Conservation (phyloP, 2,888 invertebrate species). For the Erebia palarica region DNA sequence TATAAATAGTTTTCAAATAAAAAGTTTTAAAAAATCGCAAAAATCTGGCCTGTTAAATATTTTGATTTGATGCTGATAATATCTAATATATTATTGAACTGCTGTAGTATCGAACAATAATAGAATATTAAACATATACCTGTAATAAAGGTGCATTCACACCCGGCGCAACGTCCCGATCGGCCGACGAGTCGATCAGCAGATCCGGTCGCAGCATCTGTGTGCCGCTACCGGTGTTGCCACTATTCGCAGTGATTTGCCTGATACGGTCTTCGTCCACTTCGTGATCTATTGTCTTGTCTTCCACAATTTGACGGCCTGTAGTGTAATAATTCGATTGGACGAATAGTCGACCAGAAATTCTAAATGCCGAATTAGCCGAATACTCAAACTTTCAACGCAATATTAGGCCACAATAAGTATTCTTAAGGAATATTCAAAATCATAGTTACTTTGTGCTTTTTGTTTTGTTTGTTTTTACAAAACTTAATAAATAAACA, state of each 20-base stretch:
- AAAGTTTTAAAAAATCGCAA: too few relatives aligned
- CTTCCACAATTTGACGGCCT: slow-evolving; percentile 75
- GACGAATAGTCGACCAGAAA: background rate
- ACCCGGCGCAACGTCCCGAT: slow-evolving; percentile 70
- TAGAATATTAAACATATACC: slow-evolving; percentile 45
- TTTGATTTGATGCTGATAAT: too few relatives aligned
- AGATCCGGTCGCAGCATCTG: slow-evolving; percentile 42
- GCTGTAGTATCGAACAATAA: too few relatives aligned
- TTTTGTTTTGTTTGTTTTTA: too few relatives aligned
- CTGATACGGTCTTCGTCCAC: slow-evolving; percentile 66
- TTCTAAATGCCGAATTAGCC: background rate
- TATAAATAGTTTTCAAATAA: too few relatives aligned
- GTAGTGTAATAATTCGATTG: background rate
- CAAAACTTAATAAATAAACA: too few relatives aligned
- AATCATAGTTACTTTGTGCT: too few relatives aligned
- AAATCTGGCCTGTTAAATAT: too few relatives aligned
- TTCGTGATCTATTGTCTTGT: slow-evolving; percentile 64
- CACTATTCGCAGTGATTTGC: slow-evolving; percentile 50
- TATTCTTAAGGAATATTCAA: too few relatives aligned
- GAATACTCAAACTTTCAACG: background rate
- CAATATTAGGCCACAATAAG: background rate
- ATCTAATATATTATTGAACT: too few relatives aligned
- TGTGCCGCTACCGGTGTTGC: slow-evolving; percentile 32
- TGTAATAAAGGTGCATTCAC: slow-evolving; percentile 65
- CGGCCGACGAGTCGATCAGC: slow-evolving; percentile 51